Base-by-base conservation (phyloP, 2,797 vertebrate species). In the Triplophysa bombifrons region DNA sequence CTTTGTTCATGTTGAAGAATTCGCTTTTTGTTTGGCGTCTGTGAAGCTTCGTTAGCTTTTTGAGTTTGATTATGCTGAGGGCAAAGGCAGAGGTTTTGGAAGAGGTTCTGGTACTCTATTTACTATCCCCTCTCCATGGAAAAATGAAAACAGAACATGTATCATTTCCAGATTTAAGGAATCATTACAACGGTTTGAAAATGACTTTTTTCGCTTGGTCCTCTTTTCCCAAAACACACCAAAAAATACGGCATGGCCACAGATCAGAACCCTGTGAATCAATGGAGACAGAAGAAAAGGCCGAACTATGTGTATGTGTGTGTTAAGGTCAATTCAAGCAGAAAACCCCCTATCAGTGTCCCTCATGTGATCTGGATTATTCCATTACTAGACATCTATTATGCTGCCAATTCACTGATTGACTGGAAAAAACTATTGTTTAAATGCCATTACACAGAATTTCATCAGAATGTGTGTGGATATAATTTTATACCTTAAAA, bases 81-180 rank as follows among this genome's bases (percentile, higher is more conserved):
- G 67, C 66, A 61, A 69, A 78, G 65, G 75, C 67, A 63, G 76
- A 70, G 67, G 76, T 78, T 76, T 78, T 70, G 76, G 76, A 78
- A 53, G 67, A 70, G 55, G 56, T 25, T 63, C 60, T 38, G 25
- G 5, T 34, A 14, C 66, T 70, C n/a, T 78, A 78, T 78, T 78
- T 78, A 63, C 66, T 61, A 61, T 61, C 66, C 75, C 44, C 66
- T 78, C 66, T 61, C 67, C 76, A 78, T 78, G 76, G 76, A 70
- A 78, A 78, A 78, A 63, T 60, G 55, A 70, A 78, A 78, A 78
- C 76, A 78, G 67, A 78, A 70, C 30, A 1, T 25, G 56, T 70
- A 70, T 78, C 66, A 70, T 25, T 78, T 78, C 76, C 76, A 78
- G 67, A 78, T 69, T 70, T 56, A 70, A 38, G 55, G 67, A 78